Conservation (phyloP, 2,113 vertebrate genomes). For the Plotosus lineatus region DNA sequence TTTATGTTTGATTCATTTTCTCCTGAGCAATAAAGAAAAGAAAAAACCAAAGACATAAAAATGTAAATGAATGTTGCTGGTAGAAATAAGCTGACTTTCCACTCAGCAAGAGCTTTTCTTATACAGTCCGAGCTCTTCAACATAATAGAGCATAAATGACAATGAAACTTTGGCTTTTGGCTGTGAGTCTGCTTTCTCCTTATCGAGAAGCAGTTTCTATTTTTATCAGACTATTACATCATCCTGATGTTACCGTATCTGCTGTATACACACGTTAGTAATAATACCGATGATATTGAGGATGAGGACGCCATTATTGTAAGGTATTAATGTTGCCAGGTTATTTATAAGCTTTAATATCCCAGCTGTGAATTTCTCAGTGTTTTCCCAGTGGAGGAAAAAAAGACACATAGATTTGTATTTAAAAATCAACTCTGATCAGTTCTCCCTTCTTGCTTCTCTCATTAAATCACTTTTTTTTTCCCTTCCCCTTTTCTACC, state of each 20-base stretch:
- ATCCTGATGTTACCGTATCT: no score
- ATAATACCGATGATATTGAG: no score
- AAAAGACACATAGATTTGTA: slow-evolving; percentile 38
- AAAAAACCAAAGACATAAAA: background rate
- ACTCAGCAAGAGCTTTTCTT: background rate
- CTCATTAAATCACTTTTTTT: slow-evolving; percentile 32
- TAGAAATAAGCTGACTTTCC: background rate
- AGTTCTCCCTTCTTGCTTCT: slow-evolving; percentile 22
- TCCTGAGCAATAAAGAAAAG: background rate
- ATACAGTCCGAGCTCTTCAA: background rate
- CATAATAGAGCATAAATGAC: background rate
- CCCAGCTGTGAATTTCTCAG: slow-evolving; percentile 2
- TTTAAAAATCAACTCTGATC: slow-evolving; percentile 50
- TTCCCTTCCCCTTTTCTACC: background rate
- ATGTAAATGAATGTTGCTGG: background rate
- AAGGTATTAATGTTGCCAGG: slow-evolving; percentile 1
- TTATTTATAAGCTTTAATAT: slow-evolving; percentile 28
- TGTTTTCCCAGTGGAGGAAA: slow-evolving; percentile 21
- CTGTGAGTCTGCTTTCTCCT: background rate
- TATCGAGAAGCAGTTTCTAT: background rate
- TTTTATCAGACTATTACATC: background rate
- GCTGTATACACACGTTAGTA: background rate
- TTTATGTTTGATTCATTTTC: background rate
- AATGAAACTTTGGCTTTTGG: no score
- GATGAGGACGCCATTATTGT: no score